Evolutionary conservation across 2,113 vertebrate species (phyloP).

Genomic region (Struthio camelus): DNA sequence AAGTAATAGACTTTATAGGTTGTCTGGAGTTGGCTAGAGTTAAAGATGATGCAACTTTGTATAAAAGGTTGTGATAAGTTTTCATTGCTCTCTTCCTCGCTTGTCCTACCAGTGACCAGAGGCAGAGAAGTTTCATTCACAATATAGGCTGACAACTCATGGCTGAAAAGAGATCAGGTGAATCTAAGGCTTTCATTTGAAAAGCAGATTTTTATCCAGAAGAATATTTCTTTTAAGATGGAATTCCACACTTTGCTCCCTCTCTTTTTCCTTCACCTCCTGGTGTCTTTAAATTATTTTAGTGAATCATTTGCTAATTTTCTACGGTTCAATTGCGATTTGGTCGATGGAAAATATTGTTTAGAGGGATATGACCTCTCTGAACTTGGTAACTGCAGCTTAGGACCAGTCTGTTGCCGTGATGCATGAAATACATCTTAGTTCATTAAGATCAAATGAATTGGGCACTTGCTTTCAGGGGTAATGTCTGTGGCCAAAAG

Average conservation of each 20-base stretch:
- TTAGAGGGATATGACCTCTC: slow-evolving; percentile 46
- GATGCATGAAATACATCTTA: slow-evolving; percentile 45
- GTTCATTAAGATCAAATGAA: slow-evolving; percentile 63
- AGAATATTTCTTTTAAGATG: neutral
- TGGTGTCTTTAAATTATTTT: slow-evolving; percentile 5
- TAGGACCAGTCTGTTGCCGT: slow-evolving; percentile 40
- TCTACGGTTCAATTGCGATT: slow-evolving; percentile 1
- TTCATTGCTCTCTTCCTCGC: neutral
- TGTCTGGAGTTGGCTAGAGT: neutral
- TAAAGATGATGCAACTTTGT: neutral
- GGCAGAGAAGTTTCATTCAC: neutral
- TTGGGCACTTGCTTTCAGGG: slow-evolving; percentile 32
- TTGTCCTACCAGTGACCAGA: neutral
- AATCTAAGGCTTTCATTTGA: neutral
- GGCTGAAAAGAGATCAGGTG: neutral
- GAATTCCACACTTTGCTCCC: neutral
- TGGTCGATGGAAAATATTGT: neutral
- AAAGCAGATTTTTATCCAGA: neutral
- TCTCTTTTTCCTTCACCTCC: neutral
- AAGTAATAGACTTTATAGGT: neutral
- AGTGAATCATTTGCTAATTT: slow-evolving; percentile 30
- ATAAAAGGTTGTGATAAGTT: neutral
- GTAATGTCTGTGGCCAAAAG: slow-evolving; percentile 40
- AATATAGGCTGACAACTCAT: neutral
- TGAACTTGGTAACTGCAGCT: slow-evolving; percentile 42